These are phyloP conservation scores for Philhelius pedissequus DNA, from an alignment of 2,888 invertebrate species.

Conservation along the genomic window DNA sequence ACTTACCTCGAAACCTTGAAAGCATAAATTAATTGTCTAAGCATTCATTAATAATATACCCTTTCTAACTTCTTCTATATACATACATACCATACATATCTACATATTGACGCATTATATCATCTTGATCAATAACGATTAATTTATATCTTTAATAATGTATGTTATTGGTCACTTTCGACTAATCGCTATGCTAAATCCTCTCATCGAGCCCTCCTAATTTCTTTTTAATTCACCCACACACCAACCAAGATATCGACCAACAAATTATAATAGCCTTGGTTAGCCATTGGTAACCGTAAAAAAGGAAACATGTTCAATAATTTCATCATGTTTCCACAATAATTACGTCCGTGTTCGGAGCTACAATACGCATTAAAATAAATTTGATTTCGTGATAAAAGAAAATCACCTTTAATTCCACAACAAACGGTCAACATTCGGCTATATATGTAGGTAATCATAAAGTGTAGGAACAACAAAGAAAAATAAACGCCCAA, in stretches of 20 bases:
- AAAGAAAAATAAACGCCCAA: not conserved
- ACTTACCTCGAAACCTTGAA: conserved; percentile 16
- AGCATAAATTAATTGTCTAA: not conserved
- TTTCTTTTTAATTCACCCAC: conserved; percentile 47
- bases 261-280: not conserved
- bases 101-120: not conserved
- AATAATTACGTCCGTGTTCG: conserved; percentile 10
- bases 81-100: no score
- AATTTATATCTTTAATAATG: not conserved
- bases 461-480: not conserved
- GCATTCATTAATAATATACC: not conserved
- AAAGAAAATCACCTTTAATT: conserved; percentile 5
- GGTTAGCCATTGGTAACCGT: not conserved
- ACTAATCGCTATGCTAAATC: not conserved
- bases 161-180: not conserved
- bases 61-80: not conserved
- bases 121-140: conserved; percentile 2
- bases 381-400: conserved; percentile 41
- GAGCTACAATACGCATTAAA: conserved; percentile 31
- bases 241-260: not conserved
- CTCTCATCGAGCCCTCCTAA: conserved; percentile 35
- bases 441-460: not conserved
- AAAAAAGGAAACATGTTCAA: conserved; percentile 2
- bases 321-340: not conserved
- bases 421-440: not conserved